A percentile compares a stretch with the other conserved stretches of the same genome.
Evolutionary conservation across 2,797 vertebrate genomes (phyloP).

Genomic region (Enteromius viviparus): DNA sequence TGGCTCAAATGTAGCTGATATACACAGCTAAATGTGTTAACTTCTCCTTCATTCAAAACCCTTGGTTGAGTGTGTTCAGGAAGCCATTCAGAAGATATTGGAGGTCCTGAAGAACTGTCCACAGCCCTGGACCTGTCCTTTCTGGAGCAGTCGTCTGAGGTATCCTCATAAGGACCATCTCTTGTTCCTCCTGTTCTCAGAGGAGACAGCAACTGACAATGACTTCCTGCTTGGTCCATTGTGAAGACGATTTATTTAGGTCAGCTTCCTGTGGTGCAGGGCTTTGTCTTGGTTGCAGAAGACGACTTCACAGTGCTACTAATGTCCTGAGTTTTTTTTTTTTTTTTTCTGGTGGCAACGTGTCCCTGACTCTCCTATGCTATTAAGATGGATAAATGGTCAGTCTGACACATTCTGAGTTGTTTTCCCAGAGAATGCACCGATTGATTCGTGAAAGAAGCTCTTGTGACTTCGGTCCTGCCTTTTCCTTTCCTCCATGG

Average conservation of each 20-base stretch:
- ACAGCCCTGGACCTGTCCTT: background rate
- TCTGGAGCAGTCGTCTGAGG: background rate
- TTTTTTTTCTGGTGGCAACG: background rate
- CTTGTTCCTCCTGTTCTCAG: background rate
- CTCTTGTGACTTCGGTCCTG: slow-evolving; percentile 41
- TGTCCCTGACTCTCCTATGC: slow-evolving; percentile 7
- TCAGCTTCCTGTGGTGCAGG: background rate
- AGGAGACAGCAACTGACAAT: background rate
- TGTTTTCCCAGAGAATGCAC: slow-evolving; percentile 37
- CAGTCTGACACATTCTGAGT: slow-evolving; percentile 42
- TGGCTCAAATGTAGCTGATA: slow-evolving; percentile 56
- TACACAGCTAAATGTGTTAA: slow-evolving; percentile 25
- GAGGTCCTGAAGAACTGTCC: background rate
- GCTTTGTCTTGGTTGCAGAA: background rate
- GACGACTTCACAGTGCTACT: background rate
- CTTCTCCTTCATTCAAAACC: slow-evolving; percentile 24
- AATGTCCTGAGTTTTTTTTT: background rate
- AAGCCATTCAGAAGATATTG: background rate
- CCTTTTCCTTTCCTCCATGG: slow-evolving; percentile 58
- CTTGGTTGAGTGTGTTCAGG: background rate
- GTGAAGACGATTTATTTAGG: background rate
- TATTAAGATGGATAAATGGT: slow-evolving; percentile 34
- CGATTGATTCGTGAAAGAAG: slow-evolving; percentile 44
- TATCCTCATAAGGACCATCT: slow-evolving; percentile 8
- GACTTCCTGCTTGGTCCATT: slow-evolving; percentile 27